Evolutionary conservation across 2,113 vertebrate genomes (phyloP), one percentile per base, ranked within the genome.

Genomic region (Donacobius atricapilla): DNA sequence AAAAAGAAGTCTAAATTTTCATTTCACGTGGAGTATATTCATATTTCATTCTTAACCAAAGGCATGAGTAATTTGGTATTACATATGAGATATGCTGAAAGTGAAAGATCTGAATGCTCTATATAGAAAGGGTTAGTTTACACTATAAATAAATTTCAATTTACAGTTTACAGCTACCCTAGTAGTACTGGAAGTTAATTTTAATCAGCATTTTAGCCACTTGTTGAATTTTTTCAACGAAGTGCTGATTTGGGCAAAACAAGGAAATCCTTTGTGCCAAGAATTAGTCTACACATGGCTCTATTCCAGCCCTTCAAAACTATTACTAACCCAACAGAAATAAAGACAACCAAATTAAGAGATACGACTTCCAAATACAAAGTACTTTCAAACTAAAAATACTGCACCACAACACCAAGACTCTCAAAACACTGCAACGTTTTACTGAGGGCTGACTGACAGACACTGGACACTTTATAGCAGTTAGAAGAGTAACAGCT

Each of bases 391-490:
- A 45, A 58, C 8, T 51, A 28, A 82, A 87, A 31, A 8, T 87
- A 66, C 9, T 63, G 25, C 25, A 70, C 27, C 22, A 66, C 39
- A 87, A 50, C 13, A 82, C 15, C 22, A 73, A 69, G 47, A 57
- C 22, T 25, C 22, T 57, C 13, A 51, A 19, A 44, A 80, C 7
- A 87, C 15, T 22, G 11, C 4, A 31, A 19, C 11, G 25, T 48
- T 33, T 50, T 22, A 65, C 4, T 1, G 4, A 87, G 0, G 1
- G 21, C 39, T 63, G 42, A 70, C 15, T 73, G n/a, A 33, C 0
- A 0, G 25, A 35, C 30, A 44, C 3, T 31, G 33, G 39, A 56
- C 23, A 70, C 13, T 57, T 76, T 13, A 23, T 11, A 7, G 9
- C 39, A 37, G 25, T 42, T 31, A 45, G 23, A 63, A 68, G 6